These are phyloP conservation scores for Falcunculus frontatus DNA, from an alignment of 2,113 vertebrate species.

Conservation along the genomic window DNA sequence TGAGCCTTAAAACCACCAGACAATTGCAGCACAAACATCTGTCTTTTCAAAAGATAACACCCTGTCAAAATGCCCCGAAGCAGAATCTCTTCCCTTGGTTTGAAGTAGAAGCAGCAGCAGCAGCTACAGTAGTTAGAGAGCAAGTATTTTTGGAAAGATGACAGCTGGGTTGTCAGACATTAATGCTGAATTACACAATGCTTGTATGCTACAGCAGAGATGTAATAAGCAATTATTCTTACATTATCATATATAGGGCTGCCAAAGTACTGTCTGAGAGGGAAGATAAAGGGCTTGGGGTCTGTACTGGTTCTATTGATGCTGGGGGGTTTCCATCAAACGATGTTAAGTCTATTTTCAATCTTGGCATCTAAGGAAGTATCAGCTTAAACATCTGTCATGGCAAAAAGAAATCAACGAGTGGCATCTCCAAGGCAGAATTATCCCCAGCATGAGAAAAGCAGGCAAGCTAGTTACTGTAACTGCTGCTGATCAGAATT, in stretches of 20 bases:
- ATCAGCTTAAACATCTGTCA: conserved; percentile 14
- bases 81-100: conserved; percentile 36
- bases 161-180: conserved; percentile 63
- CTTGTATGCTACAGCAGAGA: conserved; percentile 52
- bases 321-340: background rate
- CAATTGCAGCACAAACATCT: conserved; percentile 43
- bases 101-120: background rate
- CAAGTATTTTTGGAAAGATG: conserved; percentile 60
- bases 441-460: background rate
- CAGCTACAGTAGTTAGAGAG: conserved; percentile 34
- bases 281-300: background rate
- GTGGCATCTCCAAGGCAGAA: background rate
- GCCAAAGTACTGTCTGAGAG: conserved; percentile 22
- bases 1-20: conserved; percentile 2
- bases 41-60: conserved; percentile 53
- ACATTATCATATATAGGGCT: conserved; percentile 34
- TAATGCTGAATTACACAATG: conserved; percentile 53
- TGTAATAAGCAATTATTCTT: conserved; percentile 55
- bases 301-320: background rate
- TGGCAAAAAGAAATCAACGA: background rate
- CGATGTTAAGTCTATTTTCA: background rate
- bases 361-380: background rate
- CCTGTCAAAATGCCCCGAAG: conserved; percentile 54
- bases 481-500: background rate
- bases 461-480: background rate